Evolutionary conservation across 2,888 invertebrate species (phyloP), one percentile per base, ranked within the genome.

Genomic region (Andrena chrysosceles): DNA sequence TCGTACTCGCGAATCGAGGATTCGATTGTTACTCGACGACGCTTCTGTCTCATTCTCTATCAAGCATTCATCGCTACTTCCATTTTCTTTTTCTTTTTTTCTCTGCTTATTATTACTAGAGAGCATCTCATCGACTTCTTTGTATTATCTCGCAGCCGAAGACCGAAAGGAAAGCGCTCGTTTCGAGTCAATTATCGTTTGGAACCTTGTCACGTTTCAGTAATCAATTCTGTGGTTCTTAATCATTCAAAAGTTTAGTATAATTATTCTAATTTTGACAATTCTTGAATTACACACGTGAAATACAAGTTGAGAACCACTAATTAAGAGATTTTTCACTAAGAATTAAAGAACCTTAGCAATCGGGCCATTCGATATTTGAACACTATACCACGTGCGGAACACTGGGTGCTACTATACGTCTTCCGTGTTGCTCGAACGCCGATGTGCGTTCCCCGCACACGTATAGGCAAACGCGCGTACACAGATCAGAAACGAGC

Each of bases 31-130:
- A 31, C 2, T 49, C 16, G 67, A 29, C 72, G 23, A 56, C 42
- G 68, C 69, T 69, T 75, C 63, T 20, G 62, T 62, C 69, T 76
- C 26, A 20, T 56, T 70, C 16, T 13, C 33, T 23, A 23, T 23
- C 56, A 56, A 56, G 26, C 23, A 56, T 23, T 70, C 29, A 16
- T 49, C 31, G 62, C 62, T 20, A 31, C 10, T 68, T 35, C 2
- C 3, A 2, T 54, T 60, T 59, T 3, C 42, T 6, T 6, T 16
- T 35, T 29, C 16, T 29, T 52, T 48, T 16, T n/a, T 10, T n/a
- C 23, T 68, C 42, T n/a, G 26, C 26, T n/a, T 69, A n/a, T 16
- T 33, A 31, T 63, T 23, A 29, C 13, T 49, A 7, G 52, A 52
- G 29, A 52, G 10, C 29, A 7, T 66, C 48, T 29, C 10, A 10